These are phyloP conservation scores for Ageneiosus marmoratus DNA, from an alignment of 2,113 vertebrate species.

Conservation along the genomic window DNA sequence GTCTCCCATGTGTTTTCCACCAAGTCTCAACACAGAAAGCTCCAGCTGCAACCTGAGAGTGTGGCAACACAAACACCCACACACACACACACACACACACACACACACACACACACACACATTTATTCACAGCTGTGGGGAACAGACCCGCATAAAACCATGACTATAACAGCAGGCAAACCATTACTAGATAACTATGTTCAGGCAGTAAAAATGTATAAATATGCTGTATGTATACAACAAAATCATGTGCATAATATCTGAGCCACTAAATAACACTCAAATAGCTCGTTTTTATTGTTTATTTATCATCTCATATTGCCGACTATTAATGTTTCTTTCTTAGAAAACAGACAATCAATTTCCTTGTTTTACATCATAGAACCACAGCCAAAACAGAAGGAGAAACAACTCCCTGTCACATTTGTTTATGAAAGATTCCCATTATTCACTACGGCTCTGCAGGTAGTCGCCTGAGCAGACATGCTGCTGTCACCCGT, in stretches of 20 bases:
- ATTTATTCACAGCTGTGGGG: conserved; percentile 62
- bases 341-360: conserved; percentile 7
- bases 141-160: conserved; percentile 64
- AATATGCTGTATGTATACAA: conserved; percentile 29
- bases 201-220: conserved; percentile 39
- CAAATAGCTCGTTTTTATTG: conserved; percentile 14
- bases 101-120: conserved; percentile 60
- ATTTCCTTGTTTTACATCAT: conserved; percentile 33
- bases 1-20: conserved; percentile 67
- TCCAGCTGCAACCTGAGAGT: conserved; percentile 74
- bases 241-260: conserved; percentile 36
- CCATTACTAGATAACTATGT: conserved; percentile 60
- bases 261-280: conserved; percentile 26
- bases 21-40: conserved; percentile 72
- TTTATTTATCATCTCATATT: conserved; percentile 21
- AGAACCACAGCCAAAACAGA: conserved; percentile 57
- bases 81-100: conserved; percentile 60
- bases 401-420: conserved; percentile 46
- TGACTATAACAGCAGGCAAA: conserved; percentile 62
- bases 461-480: conserved; percentile 80
- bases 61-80: conserved; percentile 64
- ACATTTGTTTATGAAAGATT: conserved; percentile 79
- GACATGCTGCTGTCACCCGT: conserved; percentile 84
- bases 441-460: conserved; percentile 78
- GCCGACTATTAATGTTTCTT: conserved; percentile 4